phyloP scores from a whole-genome alignment of 2,797 vertebrate genomes.

The Phaenicophaeus curvirostris region DNA sequence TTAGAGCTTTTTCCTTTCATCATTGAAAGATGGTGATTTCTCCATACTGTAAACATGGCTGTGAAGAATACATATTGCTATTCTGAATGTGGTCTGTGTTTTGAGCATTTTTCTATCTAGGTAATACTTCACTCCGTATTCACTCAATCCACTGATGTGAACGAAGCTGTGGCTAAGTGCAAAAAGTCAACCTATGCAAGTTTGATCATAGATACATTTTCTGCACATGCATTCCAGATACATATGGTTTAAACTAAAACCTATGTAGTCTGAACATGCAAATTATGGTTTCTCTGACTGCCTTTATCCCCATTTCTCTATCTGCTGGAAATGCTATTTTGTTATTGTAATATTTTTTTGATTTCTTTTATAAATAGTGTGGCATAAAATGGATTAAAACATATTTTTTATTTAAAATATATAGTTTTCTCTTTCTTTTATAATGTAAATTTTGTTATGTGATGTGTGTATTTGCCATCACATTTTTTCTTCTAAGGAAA shows the following conservation, averaged over 20 bases:
- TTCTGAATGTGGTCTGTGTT: not conserved
- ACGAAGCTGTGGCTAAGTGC: rapidly evolving
- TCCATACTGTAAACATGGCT: not conserved
- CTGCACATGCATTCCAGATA: not conserved
- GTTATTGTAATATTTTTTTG: not conserved
- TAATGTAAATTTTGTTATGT: not conserved
- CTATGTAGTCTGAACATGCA: not conserved
- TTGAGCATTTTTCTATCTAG: not conserved
- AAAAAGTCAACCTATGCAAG: not conserved
- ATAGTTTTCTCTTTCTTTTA: not conserved
- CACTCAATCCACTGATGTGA: not conserved
- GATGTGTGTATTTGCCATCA: not conserved
- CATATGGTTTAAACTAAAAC: not conserved
- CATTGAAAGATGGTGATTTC: not conserved
- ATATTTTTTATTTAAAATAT: not conserved
- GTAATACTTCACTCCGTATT: not conserved
- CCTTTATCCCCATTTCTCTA: not conserved
- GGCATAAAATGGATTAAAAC: not conserved
- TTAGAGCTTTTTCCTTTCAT: not conserved
- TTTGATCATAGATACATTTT: not conserved
- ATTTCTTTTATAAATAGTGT: not conserved
- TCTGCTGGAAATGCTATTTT: not conserved
- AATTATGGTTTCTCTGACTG: not conserved
- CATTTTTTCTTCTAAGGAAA: not conserved
- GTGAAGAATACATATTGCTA: not conserved